Evolutionary conservation across 2,113 vertebrate genomes (phyloP), one percentile per base, ranked within the genome.

Genomic region (Sula dactylatra): DNA sequence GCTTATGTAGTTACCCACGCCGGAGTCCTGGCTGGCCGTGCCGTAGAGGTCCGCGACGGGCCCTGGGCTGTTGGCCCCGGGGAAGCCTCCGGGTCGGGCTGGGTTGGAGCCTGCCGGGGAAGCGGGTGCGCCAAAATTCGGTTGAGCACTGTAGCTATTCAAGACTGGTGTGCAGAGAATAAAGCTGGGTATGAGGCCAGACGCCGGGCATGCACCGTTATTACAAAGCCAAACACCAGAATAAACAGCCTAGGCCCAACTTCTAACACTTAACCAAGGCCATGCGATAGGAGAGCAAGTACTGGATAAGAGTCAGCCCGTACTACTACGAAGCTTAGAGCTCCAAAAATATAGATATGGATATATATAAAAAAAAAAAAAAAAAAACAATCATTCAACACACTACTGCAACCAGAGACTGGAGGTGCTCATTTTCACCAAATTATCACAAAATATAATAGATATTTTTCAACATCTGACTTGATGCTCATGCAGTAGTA

Each of bases 1-100:
- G 20, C 99, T 99, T 98, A 99, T 99, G 99, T 99, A 99, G 99
- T 99, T 99, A 94, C 99, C 99, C 98, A 99, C 99, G 96, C 98
- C 99, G 79, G 99, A 99, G 97, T 99, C 99, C 98, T 99, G 99
- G 98, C 99, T 99, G 98, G 98, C 98, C 98, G 99, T 97, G 98
- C 99, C 98, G 98, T 99, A 96, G 91, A 99, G 97, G 90, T 99
- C 98, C 44, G 97, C 96, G 66, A 99, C 98, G 65, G 99, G 99
- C 87, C 99, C 99, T 82, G 99, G 99, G 98, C 99, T 99, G 98
- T 99, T 99, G 97, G 99, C 98, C 88, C 99, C 99, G 21, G 99
- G 99, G 97, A 99, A 99, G 90, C 99, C 99, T 97, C 99, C 99
- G 50, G 99, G 99, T 97, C 99, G 99, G 82, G 99, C 99, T 31